Evolutionary conservation across 2,113 vertebrate genomes (phyloP), one percentile per base, ranked within the genome.

Genomic region (Aythya baeri): DNA sequence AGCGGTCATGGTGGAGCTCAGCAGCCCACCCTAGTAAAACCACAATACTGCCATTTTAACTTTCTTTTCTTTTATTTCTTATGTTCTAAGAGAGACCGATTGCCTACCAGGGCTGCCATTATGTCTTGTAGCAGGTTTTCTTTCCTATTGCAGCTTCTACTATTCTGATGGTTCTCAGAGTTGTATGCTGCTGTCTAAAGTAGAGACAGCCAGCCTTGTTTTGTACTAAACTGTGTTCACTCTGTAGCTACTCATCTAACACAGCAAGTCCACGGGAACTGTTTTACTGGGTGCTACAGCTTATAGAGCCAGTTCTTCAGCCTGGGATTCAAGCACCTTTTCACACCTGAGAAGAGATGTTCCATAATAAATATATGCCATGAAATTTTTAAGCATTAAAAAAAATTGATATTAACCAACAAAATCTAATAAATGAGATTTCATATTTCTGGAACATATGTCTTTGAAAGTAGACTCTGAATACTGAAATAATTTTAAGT

Each of bases 361-460:
- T 61, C 23, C 55, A 41, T 58, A 52, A 66, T 49, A 73, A 41
- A 55, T 78, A 50, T 50, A 49, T 25, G 17, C 4, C 13, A 21
- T 26, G 23, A 15, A 9, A 67, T n/a, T 63, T 11, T 31, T 72
- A 79, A 85, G 59, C 3, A 2, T 50, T 54, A 55, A 77, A 77
- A 77, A 67, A 5, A 4, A 0, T 1, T 12, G 20, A 6, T n/a
- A 44, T 23, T 59, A 78, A 20, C 15, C 11, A 58, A 4, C 11
- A 81, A 80, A 91, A 63, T n/a, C 21, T 20, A 67, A 29, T 46
- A 78, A 81, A 27, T 41, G 55, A 59, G 7, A 73, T 83, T 75
- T 92, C 5, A 9, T 38, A 6, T 43, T 65, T 16, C 49, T 20
- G 4, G 16, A 55, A 59, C 6, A 14, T 29, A 57, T 83, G 7